Evolutionary conservation across 1,140 invertebrate genomes (phyloP), one percentile per base, ranked within the genome.

Genomic region (Scaptomyza graminum): DNA sequence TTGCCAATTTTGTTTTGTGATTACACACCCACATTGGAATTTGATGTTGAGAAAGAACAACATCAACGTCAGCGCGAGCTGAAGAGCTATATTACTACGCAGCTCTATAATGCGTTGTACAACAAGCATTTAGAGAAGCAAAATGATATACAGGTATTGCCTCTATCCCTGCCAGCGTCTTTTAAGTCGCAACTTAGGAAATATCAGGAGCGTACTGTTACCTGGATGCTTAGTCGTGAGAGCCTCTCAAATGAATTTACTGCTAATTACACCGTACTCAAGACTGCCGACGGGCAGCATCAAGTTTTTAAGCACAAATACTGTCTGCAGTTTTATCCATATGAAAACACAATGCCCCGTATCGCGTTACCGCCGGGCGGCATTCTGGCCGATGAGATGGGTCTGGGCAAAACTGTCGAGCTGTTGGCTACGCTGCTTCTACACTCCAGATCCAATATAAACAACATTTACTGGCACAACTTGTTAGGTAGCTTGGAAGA

Each of bases 321-420:
- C 59, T 88, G 83, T 61, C 61, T 87, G 4, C 57, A 79, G n/a
- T 87, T 87, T n/a, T 73, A 65, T 41, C 9, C 51, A 8, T 66
- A 49, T n/a, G 57, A 70, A 5, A 65, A 60, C 3, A 4, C 43
- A 37, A 7, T 79, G 1, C 83, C 75, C 0, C 51, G 12, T 11
- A 28, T 82, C 0, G 3, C 62, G 1, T 43, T 92, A 25, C 92
- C 92, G 39, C 93, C 93, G n/a, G 96, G 96, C 55, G 96, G 96
- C 5, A 96, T 97, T 59, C 91, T 97, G 49, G 96, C 95, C 13
- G 96, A 97, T 92, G 96, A 97, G 92, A 97, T 97, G 96, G 96
- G 96, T 8, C 90, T 97, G 13, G 96, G 96, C 1, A 97, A 97
- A 92, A 97, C 96, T 0, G 94, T 97, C 4, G 96, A 97, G 92